Percentiles rank a stretch among this genome's conserved stretches.
phyloP scores from a whole-genome alignment of 2,113 vertebrate species.

The Poicephalus gulielmi region DNA sequence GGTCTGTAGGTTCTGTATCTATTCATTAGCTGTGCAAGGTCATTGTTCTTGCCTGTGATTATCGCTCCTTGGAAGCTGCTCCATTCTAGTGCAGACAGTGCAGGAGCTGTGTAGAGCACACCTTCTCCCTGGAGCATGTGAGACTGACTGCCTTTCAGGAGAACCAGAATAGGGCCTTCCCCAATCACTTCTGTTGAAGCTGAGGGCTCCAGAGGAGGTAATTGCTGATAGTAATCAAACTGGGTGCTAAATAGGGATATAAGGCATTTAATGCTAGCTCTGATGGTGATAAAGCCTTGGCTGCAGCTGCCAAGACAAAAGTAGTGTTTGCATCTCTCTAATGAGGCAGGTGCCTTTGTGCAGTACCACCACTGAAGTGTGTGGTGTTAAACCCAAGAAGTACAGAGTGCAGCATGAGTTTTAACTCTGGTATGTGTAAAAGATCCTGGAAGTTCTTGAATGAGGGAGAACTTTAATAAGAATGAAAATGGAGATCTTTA shows the following conservation, averaged over 20 bases:
- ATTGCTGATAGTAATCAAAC: slow-evolving; percentile 13
- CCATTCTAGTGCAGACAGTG: background rate
- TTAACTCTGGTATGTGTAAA: background rate
- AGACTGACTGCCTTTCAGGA: background rate
- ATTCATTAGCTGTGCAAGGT: background rate
- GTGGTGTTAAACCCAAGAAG: background rate
- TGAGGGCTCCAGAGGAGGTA: background rate
- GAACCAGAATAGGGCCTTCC: background rate
- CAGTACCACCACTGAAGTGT: background rate
- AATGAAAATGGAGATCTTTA: background rate
- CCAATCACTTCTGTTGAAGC: background rate
- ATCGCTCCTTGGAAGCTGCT: background rate
- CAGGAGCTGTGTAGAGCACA: background rate
- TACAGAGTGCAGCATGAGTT: background rate
- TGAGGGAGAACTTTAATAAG: background rate
- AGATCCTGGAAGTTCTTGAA: background rate
- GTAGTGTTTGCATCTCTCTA: background rate
- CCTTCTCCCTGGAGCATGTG: background rate
- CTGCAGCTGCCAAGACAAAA: background rate
- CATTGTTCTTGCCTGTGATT: background rate
- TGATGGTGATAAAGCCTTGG: slow-evolving; percentile 20
- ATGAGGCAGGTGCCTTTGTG: background rate
- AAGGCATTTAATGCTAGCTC: slow-evolving; percentile 12
- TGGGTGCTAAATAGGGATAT: slow-evolving; percentile 19
- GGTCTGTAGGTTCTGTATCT: background rate